phyloP scores from a whole-genome alignment of 2,113 vertebrate species.

The Himantopus leucocephalus region DNA sequence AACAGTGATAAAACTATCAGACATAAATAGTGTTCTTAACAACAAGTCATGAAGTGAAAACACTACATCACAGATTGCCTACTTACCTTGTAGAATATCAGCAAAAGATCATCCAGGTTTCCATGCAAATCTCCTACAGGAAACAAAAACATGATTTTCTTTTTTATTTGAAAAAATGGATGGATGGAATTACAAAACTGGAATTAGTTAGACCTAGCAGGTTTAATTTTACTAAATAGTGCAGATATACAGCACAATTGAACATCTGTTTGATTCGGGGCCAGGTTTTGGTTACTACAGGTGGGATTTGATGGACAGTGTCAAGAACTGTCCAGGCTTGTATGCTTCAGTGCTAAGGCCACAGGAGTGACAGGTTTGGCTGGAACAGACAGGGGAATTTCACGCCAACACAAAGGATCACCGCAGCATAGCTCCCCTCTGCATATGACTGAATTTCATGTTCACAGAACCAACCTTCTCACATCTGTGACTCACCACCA shows the following conservation, averaged over 20 bases:
- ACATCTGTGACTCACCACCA: neutral
- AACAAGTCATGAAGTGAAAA: neutral
- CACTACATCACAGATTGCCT: neutral
- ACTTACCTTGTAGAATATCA: constrained; percentile 96
- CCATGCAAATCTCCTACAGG: constrained; percentile 93
- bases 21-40: neutral
- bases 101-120: constrained; percentile 90
- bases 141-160: neutral
- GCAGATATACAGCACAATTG: neutral
- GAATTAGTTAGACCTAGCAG: neutral
- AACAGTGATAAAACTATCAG: neutral
- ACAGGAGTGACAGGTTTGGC: neutral
- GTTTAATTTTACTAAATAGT: neutral
- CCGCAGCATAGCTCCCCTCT: neutral
- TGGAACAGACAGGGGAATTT: neutral
- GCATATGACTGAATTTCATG: neutral
- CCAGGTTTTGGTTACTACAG: neutral
- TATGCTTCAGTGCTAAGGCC: neutral
- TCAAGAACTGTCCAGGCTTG: neutral
- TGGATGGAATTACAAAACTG: neutral
- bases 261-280: neutral
- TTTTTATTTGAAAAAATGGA: neutral
- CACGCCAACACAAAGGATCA: neutral
- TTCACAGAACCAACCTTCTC: neutral
- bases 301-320: neutral